Conservation (phyloP, 2,888 invertebrate species). For the Schrankia costaestrigalis region DNA sequence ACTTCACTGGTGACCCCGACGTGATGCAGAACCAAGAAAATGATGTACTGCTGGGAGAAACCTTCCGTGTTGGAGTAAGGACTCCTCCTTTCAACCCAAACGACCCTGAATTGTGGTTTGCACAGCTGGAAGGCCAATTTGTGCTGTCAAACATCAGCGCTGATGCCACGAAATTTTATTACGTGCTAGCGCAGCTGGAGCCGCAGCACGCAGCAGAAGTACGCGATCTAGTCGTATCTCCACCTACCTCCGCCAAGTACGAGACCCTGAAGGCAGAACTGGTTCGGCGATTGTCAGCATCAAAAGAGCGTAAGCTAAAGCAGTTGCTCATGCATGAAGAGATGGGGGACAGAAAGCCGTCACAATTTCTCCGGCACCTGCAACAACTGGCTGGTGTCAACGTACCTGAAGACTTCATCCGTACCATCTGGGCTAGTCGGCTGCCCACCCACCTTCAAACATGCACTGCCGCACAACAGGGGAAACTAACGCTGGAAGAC, state of each 20-base stretch:
- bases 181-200: neutral
- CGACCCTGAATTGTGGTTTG: constrained; percentile 5
- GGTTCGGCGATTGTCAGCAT: constrained; percentile 15
- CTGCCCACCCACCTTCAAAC: constrained; percentile 1
- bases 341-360: constrained; percentile 19
- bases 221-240: constrained; percentile 19
- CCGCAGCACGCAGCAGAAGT: constrained; percentile 12
- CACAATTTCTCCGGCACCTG: constrained; percentile 20
- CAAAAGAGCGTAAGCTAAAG: constrained; percentile 17
- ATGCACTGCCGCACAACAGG: neutral
- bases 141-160: constrained; percentile 13
- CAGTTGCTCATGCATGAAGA: constrained; percentile 25
- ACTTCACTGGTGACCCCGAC: no score
- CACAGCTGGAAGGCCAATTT: constrained; percentile 27
- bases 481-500: neutral
- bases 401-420: neutral
- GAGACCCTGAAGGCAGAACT: constrained; percentile 9
- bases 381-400: neutral
- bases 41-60: no score
- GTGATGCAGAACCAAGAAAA: no score
- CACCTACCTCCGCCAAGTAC: constrained; percentile 15
- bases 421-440: constrained; percentile 1
- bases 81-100: constrained; percentile 3
- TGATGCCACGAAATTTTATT: constrained; percentile 25
- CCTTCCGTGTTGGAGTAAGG: neutral